phyloP scores from a whole-genome alignment of 2,797 vertebrate genomes.

The Typhlichthys subterraneus region DNA sequence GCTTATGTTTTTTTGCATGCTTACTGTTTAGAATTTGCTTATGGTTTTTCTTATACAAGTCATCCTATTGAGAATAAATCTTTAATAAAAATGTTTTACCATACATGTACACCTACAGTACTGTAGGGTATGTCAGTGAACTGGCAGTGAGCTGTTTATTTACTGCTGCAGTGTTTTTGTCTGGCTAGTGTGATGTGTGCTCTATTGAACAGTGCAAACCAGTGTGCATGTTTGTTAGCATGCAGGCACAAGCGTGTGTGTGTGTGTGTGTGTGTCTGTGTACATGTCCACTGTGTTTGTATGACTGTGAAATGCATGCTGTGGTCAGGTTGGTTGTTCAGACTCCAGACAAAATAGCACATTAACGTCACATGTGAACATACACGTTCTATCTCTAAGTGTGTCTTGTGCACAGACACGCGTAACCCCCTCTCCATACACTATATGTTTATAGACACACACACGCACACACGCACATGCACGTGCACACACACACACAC shows the following conservation, averaged over 20 bases:
- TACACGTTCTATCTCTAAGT: slow-evolving; percentile 26
- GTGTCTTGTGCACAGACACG: neutral
- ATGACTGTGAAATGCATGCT: neutral
- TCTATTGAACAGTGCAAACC: slow-evolving; percentile 12
- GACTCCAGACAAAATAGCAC: slow-evolving; percentile 47
- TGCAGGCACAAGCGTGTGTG: slow-evolving; percentile 13
- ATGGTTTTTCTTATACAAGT: slow-evolving; percentile 68
- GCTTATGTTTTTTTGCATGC: slow-evolving; percentile 48
- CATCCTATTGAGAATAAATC: slow-evolving; percentile 59
- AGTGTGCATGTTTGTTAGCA: slow-evolving; percentile 28
- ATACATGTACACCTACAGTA: no score
- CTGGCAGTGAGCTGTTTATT: slow-evolving; percentile 28
- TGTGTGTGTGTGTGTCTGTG: slow-evolving; percentile 9
- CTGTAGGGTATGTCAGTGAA: no score
- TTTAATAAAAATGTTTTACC: neutral
- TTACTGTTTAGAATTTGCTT: slow-evolving; percentile 65
- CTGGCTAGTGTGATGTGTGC: slow-evolving; percentile 56
- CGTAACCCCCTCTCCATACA: neutral
- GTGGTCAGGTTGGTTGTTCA: slow-evolving; percentile 48
- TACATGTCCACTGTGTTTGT: slow-evolving; percentile 11
- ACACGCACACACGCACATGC: neutral
- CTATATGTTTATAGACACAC: neutral
- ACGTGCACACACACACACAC: neutral
- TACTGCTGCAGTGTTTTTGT: slow-evolving; percentile 54
- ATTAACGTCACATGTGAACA: slow-evolving; percentile 2